Evolutionary conservation across 2,113 vertebrate genomes (phyloP).

Genomic region (Cyprinodon variegatus): DNA sequence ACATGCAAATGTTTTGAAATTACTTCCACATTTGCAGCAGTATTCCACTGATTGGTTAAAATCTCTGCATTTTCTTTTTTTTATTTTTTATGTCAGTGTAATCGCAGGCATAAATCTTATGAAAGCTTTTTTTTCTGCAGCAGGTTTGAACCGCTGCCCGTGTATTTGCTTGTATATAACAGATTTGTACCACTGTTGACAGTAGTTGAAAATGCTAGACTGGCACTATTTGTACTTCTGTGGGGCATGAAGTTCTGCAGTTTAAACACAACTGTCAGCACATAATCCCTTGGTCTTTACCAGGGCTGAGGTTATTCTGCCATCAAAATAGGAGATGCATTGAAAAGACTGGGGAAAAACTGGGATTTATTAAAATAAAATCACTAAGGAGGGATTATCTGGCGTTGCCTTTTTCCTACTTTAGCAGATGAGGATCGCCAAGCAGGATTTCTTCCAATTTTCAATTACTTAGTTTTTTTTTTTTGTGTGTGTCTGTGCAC

Average conservation of each 20-base stretch:
- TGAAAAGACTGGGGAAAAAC: background rate
- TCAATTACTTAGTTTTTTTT: conserved; percentile 24
- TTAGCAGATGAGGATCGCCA: background rate
- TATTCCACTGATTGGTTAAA: background rate
- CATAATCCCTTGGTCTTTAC: background rate
- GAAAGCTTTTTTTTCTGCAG: conserved; percentile 23
- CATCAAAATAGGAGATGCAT: background rate
- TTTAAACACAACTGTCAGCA: background rate
- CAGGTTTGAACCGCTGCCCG: conserved; percentile 15
- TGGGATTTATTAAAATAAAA: conserved; percentile 1
- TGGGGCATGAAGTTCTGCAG: background rate
- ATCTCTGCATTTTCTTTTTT: conserved; percentile 2
- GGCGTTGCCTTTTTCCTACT: background rate
- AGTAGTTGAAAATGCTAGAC: conserved; percentile 5
- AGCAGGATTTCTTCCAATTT: conserved; percentile 18
- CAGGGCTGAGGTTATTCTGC: background rate
- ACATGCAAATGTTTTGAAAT: background rate
- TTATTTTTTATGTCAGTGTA: conserved; percentile 21
- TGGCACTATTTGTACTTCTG: conserved; percentile 8
- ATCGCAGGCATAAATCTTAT: conserved; percentile 31
- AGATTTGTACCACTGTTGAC: conserved; percentile 17
- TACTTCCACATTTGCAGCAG: background rate
- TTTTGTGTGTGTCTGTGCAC: conserved; percentile 6
- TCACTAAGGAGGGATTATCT: background rate
- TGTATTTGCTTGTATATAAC: conserved; percentile 69